These are phyloP conservation scores for Margarornis squamiger DNA, from an alignment of 2,797 vertebrate species.

Conservation along the genomic window DNA sequence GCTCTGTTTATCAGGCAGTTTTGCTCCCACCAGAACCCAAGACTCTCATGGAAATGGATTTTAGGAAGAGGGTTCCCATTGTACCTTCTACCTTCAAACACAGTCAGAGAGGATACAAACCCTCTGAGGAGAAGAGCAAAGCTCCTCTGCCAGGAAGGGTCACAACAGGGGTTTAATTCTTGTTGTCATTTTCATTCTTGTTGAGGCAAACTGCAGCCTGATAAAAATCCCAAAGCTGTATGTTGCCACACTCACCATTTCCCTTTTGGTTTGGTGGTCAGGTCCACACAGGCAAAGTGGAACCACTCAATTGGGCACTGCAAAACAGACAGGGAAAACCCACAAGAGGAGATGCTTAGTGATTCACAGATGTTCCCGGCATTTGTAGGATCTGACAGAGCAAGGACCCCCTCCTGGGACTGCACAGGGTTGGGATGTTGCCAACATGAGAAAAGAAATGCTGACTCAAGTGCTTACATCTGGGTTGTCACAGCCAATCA, in stretches of 20 bases:
- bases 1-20: neutral
- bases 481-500: constrained; percentile 98
- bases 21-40: neutral
- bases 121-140: neutral
- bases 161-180: neutral
- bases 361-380: fast-evolving
- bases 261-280: constrained; percentile 96
- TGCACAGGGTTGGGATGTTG: neutral
- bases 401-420: neutral
- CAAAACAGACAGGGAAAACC: neutral
- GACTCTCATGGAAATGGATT: neutral
- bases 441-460: neutral
- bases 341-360: neutral
- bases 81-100: neutral
- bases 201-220: neutral
- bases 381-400: neutral
- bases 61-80: neutral
- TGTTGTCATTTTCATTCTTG: neutral
- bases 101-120: neutral
- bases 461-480: constrained; percentile 79
- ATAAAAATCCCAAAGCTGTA: neutral
- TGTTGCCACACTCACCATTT: constrained; percentile 86
- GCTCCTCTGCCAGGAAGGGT: neutral
- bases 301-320: constrained; percentile 99
- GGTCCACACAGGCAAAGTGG: constrained; percentile 97